phyloP scores from a whole-genome alignment of 2,888 invertebrate genomes.

The Notodonta ziczac region DNA sequence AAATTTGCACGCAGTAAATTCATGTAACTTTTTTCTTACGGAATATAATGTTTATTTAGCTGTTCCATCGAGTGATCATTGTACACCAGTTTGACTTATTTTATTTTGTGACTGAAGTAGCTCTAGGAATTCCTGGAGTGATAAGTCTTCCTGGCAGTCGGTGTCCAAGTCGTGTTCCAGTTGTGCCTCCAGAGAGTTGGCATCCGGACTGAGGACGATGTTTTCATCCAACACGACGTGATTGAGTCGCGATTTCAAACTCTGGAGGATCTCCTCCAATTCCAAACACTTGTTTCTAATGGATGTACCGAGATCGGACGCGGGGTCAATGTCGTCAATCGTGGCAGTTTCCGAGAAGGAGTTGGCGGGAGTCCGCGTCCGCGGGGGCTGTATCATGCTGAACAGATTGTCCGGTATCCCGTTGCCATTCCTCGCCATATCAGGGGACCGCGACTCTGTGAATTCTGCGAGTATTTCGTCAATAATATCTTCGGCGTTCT shows the following conservation, averaged over 20 bases:
- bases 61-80: conserved; percentile 53
- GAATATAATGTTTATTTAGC: conserved; percentile 28
- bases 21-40: conserved; percentile 63
- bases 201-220: conserved; percentile 79
- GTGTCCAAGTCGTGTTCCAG: conserved; percentile 81
- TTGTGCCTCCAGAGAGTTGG: conserved; percentile 77
- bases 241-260: conserved; percentile 78
- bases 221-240: conserved; percentile 81
- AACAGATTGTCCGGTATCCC: conserved; percentile 70
- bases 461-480: conserved; percentile 80
- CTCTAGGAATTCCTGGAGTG: conserved; percentile 79
- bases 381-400: conserved; percentile 75
- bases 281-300: conserved; percentile 81
- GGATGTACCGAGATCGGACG: conserved; percentile 78
- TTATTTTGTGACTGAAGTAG: conserved; percentile 79
- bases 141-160: conserved; percentile 80
- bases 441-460: conserved; percentile 70
- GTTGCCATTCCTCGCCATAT: conserved; percentile 62
- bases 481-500: conserved; percentile 79
- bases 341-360: conserved; percentile 75
- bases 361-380: conserved; percentile 76
- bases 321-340: conserved; percentile 78
- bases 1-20: conserved; percentile 76
- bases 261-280: conserved; percentile 79
- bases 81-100: conserved; percentile 66